These are phyloP conservation scores for Pungitius pungitius DNA, from an alignment of 2,113 vertebrate genomes.

Conservation along the genomic window DNA sequence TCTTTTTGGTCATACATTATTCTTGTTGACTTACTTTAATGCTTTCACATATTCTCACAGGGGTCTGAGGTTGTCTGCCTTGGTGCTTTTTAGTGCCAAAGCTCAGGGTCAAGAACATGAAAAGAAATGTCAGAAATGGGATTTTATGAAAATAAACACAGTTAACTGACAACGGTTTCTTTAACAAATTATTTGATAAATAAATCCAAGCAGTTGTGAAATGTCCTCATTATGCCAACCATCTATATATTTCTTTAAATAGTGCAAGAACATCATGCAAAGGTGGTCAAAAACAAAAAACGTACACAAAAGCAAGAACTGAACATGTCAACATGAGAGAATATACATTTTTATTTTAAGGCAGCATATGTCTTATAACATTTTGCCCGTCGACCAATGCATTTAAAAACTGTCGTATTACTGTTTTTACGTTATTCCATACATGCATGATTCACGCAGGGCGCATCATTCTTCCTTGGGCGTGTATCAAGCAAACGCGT, in stretches of 20 bases:
- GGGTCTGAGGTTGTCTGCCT: constrained; percentile 2
- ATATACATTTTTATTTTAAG: background rate
- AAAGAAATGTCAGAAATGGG: constrained; percentile 17
- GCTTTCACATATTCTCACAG: background rate
- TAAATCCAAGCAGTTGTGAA: background rate
- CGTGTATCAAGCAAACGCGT: constrained; percentile 71
- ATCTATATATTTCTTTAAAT: background rate
- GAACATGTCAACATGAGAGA: background rate
- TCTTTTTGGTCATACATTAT: background rate
- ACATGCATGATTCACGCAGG: constrained; percentile 6
- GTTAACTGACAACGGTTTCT: constrained; percentile 6
- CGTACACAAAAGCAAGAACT: background rate
- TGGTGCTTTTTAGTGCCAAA: constrained; percentile 8
- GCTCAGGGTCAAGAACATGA: constrained; percentile 1
- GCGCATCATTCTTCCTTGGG: constrained; percentile 48
- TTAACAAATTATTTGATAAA: background rate
- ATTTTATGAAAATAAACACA: constrained; percentile 49
- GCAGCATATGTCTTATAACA: background rate
- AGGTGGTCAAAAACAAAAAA: background rate
- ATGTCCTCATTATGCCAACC: background rate
- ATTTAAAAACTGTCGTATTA: background rate
- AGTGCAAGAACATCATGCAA: background rate
- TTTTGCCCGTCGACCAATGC: background rate
- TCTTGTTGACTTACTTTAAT: background rate
- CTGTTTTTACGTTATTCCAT: background rate